These are phyloP conservation scores for Actinostola sp. DNA, from an alignment of 92 coral and sea anemone species.

Conservation along the genomic window DNA sequence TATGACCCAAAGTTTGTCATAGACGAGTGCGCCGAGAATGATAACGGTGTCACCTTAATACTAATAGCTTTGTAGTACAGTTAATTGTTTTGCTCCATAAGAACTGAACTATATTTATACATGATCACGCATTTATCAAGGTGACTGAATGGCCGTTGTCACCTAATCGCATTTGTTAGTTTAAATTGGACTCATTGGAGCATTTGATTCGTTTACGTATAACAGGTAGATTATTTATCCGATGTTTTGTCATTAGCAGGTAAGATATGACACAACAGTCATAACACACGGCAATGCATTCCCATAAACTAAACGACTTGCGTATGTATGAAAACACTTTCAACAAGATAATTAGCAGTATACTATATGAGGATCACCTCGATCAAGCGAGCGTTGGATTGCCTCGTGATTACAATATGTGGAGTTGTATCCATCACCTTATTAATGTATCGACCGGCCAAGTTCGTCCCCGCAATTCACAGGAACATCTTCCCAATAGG, in stretches of 20 bases:
- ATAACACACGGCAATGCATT: background rate
- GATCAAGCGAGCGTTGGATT: constrained; percentile 67
- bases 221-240: constrained; percentile 13
- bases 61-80: too few relatives aligned
- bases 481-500: background rate
- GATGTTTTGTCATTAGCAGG: background rate
- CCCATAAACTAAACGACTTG: background rate
- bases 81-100: too few relatives aligned
- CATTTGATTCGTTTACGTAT: constrained; percentile 27
- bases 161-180: background rate
- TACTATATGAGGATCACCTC: constrained; percentile 19
- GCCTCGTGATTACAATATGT: constrained; percentile 55
- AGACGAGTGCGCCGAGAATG: too few relatives aligned
- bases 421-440: constrained; percentile 58
- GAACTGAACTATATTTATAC: too few relatives aligned
- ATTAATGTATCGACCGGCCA: constrained; percentile 67
- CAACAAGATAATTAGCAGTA: background rate
- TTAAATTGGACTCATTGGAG: constrained; percentile 6
- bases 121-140: too few relatives aligned
- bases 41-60: too few relatives aligned
- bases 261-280: background rate
- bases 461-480: constrained; percentile 49
- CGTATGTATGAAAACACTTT: background rate
- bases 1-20: too few relatives aligned
- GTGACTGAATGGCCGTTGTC: too few relatives aligned